phyloP scores from a whole-genome alignment of 2,797 vertebrate species.

The Setipinna tenuifilis region DNA sequence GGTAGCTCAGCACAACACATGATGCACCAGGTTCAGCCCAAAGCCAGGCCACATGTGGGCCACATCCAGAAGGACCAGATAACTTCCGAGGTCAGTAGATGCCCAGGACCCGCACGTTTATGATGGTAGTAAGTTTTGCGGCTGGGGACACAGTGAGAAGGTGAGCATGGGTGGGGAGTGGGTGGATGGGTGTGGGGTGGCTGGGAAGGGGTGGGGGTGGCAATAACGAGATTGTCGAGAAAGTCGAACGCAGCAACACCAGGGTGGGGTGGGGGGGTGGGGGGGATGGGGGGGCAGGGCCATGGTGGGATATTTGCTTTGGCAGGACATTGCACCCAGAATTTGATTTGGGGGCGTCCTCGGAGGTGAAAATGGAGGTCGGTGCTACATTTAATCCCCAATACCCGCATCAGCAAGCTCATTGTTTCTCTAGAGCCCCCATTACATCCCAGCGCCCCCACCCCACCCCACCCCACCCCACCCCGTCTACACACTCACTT shows the following conservation, averaged over 20 bases:
- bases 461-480: not conserved
- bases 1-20: not conserved
- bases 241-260: too few species aligned
- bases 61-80: not conserved
- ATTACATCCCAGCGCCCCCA: not conserved
- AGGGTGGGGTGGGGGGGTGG: not conserved
- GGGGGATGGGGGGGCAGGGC: not conserved
- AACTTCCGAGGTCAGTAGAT: not conserved
- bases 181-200: not conserved
- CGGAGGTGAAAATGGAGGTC: constrained; percentile 6
- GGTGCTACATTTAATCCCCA: constrained; percentile 3
- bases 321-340: constrained; percentile 1
- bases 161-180: not conserved
- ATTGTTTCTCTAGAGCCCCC: not conserved
- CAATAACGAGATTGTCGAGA: too few species aligned
- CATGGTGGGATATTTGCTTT: constrained; percentile 1
- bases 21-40: not conserved
- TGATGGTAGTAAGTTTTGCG: not conserved
- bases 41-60: not conserved
- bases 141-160: not conserved
- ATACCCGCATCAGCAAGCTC: constrained; percentile 7
- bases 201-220: not conserved
- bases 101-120: not conserved
- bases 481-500: not conserved
- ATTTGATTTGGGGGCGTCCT: constrained; percentile 18